Evolutionary conservation across 2,113 vertebrate species (phyloP).

Genomic region (Zosterops borbonicus): DNA sequence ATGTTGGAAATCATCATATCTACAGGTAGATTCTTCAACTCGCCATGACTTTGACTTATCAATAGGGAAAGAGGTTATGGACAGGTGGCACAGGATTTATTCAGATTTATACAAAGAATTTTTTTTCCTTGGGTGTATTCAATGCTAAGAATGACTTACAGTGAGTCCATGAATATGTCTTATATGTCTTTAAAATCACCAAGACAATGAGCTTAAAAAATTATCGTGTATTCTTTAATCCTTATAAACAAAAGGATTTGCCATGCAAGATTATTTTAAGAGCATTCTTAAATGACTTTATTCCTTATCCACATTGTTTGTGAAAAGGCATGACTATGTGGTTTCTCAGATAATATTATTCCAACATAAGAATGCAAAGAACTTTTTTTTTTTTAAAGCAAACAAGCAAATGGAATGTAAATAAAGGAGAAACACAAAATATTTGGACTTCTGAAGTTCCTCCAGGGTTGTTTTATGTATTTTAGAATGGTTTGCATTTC

Average conservation of each 20-base stretch:
- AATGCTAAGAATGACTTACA: background rate
- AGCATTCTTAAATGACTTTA: conserved; percentile 19
- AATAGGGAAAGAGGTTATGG: background rate
- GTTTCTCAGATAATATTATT: conserved; percentile 34
- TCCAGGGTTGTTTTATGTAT: background rate
- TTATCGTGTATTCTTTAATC: background rate
- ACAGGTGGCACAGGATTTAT: background rate
- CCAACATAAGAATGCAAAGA: background rate
- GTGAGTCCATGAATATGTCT: background rate
- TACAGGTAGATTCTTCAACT: background rate
- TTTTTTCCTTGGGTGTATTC: background rate
- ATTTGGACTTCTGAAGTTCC: conserved; percentile 22
- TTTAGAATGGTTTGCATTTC: background rate
- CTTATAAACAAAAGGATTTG: conserved; percentile 31
- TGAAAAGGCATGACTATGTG: background rate
- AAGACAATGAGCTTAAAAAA: background rate
- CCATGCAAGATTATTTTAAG: conserved; percentile 8
- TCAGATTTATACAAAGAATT: background rate
- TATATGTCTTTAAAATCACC: background rate
- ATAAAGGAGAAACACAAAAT: conserved; percentile 36
- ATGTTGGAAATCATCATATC: background rate
- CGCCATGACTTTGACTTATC: background rate
- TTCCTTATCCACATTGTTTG: background rate
- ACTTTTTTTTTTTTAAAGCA: background rate
- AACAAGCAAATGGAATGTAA: conserved; percentile 41